Base-by-base conservation (phyloP, 2,797 vertebrate species). In the Pseudochromis fuscus region DNA sequence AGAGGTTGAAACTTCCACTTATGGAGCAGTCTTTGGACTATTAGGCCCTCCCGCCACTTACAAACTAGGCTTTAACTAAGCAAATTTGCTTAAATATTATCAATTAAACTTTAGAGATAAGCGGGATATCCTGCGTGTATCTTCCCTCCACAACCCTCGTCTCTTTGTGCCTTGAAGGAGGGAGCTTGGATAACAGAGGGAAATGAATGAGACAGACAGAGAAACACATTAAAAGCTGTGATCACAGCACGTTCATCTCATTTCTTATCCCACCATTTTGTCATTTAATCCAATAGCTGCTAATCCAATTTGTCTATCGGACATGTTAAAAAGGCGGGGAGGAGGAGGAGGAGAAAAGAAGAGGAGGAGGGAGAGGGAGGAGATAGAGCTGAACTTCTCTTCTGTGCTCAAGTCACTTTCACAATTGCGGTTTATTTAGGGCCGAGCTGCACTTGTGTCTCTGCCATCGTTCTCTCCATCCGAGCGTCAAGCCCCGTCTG, bases 221-320 rank as follows among this genome's bases (percentile, higher is more conserved):
- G 81, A 89, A 95, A 96, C 94, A 95, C 95, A 96, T 96, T 95
- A 96, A 95, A 96, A 94, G 95, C 95, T 93, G 93, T 94, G 95
- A 98, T 97, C 95, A 95, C 94, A 95, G 95, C 88, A 90, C 95
- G 92, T 94, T 94, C 94, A 94, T 96, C 95, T 96, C 94, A 95
- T 96, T 96, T 96, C 95, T 96, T 94, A 94, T 97, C 94, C 95
- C 92, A 90, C 94, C 96, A 94, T 95, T 97, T 96, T 94, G 75
- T 64, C 95, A 93, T 97, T 96, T 97, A 98, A 98, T 98, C 96
- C 96, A 97, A 97, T 96, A 95, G 94, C 95, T 95, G 94, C 94
- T 98, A 97, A 99, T 98, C 97, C 96, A 98, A 98, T 98, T 97
- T 98, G 96, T 96, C 95, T 95, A 97, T 96, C 95, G 91, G 95